These are phyloP conservation scores for Macheiramphus alcinus DNA, from an alignment of 2,113 vertebrate genomes.

Conservation along the genomic window DNA sequence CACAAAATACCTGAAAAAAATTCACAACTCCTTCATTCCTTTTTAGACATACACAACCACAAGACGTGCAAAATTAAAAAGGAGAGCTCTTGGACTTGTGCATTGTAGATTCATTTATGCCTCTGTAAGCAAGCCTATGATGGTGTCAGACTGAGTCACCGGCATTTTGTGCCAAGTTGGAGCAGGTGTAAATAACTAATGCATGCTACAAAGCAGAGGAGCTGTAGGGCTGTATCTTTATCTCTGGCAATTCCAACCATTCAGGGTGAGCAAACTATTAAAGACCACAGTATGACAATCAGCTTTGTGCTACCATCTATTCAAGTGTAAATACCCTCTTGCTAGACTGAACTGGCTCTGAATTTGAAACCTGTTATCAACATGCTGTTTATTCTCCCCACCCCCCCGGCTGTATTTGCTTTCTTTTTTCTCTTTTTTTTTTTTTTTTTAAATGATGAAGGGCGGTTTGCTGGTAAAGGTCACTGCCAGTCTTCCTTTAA, in stretches of 20 bases:
- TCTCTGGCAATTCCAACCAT: neutral
- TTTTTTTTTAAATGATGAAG: neutral
- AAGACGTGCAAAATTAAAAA: neutral
- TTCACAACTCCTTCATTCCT: neutral
- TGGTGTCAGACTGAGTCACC: neutral
- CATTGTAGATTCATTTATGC: neutral
- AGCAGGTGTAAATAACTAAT: neutral
- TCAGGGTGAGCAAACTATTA: neutral
- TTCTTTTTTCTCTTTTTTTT: neutral
- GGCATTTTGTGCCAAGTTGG: neutral
- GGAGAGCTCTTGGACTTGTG: neutral
- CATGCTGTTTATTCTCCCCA: neutral
- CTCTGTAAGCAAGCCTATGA: neutral
- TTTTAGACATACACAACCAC: neutral
- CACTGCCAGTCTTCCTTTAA: neutral
- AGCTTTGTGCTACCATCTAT: neutral
- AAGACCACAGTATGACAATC: neutral
- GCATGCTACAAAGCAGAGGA: neutral
- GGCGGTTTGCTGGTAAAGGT: neutral
- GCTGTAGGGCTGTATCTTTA: neutral
- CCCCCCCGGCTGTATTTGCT: neutral
- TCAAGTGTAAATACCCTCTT: neutral
- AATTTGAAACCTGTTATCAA: neutral
- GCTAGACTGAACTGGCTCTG: neutral
- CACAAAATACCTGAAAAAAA: neutral